These are phyloP conservation scores for Periplaneta americana DNA, from an alignment of 1,140 invertebrate species.

Conservation along the genomic window DNA sequence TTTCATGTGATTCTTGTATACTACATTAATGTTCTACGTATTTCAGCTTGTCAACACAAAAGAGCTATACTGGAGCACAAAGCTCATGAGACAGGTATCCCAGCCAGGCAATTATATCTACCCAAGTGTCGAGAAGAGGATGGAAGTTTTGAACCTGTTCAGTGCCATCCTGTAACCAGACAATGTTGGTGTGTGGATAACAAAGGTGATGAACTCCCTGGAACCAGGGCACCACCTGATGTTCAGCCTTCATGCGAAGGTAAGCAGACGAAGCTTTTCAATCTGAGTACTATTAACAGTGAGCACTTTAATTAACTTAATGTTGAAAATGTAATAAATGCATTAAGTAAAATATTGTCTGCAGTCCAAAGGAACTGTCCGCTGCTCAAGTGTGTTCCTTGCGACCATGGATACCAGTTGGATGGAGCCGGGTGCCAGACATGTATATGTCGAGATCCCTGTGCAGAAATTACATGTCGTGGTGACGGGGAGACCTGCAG, in stretches of 20 bases:
- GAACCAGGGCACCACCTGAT: slow-evolving; percentile 31
- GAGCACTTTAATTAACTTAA: too few species aligned
- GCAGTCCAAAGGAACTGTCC: slow-evolving; percentile 49
- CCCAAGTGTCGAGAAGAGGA: slow-evolving; percentile 32
- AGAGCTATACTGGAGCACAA: slow-evolving; percentile 61
- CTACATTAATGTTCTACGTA: background rate
- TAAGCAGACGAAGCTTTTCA: background rate
- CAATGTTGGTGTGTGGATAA: slow-evolving; percentile 40
- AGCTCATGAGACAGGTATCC: slow-evolving; percentile 59
- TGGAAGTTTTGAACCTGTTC: slow-evolving; percentile 33
- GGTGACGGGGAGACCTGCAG: slow-evolving; percentile 61
- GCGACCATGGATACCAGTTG: slow-evolving; percentile 60
- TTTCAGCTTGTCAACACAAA: slow-evolving; percentile 65
- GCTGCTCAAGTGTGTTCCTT: slow-evolving; percentile 53
- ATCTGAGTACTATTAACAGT: too few species aligned
- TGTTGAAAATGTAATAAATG: too few species aligned
- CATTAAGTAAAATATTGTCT: too few species aligned
- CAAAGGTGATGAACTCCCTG: slow-evolving; percentile 34
- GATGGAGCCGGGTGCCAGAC: slow-evolving; percentile 64
- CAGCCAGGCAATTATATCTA: slow-evolving; percentile 31
- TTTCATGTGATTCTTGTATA: background rate
- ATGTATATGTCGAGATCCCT: slow-evolving; percentile 74
- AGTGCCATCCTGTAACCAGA: slow-evolving; percentile 34
- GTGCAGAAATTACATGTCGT: slow-evolving; percentile 63
- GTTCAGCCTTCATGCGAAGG: slow-evolving; percentile 30